phyloP scores from a whole-genome alignment of 2,797 vertebrate species.

The Melopsittacus undulatus region DNA sequence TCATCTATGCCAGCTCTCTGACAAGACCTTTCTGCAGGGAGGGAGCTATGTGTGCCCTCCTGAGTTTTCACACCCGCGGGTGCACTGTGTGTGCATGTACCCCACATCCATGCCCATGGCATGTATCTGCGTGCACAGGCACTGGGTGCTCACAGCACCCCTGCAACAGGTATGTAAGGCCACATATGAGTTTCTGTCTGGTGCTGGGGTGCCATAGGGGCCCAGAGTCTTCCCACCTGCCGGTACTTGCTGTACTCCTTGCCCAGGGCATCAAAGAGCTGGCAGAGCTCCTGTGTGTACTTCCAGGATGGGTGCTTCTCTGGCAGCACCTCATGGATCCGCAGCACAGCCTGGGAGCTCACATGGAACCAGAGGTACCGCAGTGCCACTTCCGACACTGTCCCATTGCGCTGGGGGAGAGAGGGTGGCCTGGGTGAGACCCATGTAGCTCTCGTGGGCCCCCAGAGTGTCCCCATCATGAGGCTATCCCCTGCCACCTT shows the following conservation, averaged over 20 bases:
- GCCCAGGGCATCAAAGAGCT: constrained; percentile 28
- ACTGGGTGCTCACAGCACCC: background rate
- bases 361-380: constrained; percentile 73
- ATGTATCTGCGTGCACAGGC: background rate
- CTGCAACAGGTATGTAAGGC: background rate
- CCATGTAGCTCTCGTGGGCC: rapidly evolving
- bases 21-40: rapidly evolving
- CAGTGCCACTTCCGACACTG: constrained; percentile 59
- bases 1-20: rapidly evolving
- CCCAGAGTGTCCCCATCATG: rapidly evolving
- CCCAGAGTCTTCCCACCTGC: constrained; percentile 1
- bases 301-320: constrained; percentile 70
- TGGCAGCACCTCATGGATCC: constrained; percentile 56
- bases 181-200: rapidly evolving
- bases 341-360: constrained; percentile 63
- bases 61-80: background rate
- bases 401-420: constrained; percentile 32
- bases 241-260: constrained; percentile 35
- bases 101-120: background rate
- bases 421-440: background rate
- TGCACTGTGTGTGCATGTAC: rapidly evolving
- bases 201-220: background rate
- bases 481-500: rapidly evolving
- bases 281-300: constrained; percentile 66
- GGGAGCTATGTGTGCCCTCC: background rate